Evolutionary conservation across 2,888 invertebrate species (phyloP).

Genomic region (Coleophora flavipennella): DNA sequence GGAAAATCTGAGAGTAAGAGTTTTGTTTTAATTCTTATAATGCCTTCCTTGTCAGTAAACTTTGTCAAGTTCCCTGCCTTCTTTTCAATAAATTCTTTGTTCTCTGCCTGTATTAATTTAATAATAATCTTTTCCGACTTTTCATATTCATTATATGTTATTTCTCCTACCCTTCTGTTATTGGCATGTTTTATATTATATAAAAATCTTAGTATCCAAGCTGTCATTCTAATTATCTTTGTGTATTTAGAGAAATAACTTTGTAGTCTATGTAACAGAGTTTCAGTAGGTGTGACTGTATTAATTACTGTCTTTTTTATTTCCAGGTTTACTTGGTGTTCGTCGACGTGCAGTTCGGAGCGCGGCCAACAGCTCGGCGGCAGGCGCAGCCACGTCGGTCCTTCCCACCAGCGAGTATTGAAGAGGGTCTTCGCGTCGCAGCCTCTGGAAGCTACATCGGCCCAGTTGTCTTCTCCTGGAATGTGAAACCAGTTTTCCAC

Average conservation of each 20-base stretch:
- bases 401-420: constrained; percentile 5
- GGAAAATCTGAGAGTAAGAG: constrained; percentile 1
- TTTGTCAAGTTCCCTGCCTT: neutral
- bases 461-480: too few relatives aligned
- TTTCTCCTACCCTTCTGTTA: neutral
- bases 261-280: neutral
- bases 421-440: constrained; percentile 1
- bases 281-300: neutral
- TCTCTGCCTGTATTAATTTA: neutral
- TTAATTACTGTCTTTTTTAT: constrained; percentile 1
- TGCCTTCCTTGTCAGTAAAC: neutral
- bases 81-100: neutral
- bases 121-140: constrained; percentile 1
- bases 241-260: constrained; percentile 6
- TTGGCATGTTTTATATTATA: neutral
- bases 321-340: neutral
- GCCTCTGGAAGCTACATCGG: too few relatives aligned
- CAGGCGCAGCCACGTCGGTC: constrained; percentile 3
- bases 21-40: constrained; percentile 1
- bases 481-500: too few relatives aligned
- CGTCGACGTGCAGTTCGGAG: neutral
- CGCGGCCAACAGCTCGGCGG: constrained; percentile 1
- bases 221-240: constrained; percentile 1
- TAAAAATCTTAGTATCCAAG: constrained; percentile 5
- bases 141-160: constrained; percentile 3